Evolutionary conservation across 1,140 invertebrate species (phyloP).

Genomic region (Anastrepha obliqua): DNA sequence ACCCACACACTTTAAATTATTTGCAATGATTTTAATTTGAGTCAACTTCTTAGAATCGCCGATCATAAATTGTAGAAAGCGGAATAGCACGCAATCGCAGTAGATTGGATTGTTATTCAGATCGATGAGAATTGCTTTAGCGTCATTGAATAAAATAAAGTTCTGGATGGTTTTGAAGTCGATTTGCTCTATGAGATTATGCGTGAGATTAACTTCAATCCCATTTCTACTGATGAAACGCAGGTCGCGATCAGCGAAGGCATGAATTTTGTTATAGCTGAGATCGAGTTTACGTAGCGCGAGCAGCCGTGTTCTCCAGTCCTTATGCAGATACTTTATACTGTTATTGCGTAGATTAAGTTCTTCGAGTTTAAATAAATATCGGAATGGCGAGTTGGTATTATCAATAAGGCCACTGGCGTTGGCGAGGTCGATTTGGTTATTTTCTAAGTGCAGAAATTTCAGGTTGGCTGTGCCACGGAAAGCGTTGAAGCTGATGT

Average conservation of each 20-base stretch:
- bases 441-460: conserved; percentile 65
- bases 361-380: conserved; percentile 75
- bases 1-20: conserved; percentile 73
- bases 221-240: conserved; percentile 62
- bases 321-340: conserved; percentile 77
- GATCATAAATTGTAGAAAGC: conserved; percentile 76
- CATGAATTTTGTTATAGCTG: conserved; percentile 76
- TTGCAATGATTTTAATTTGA: conserved; percentile 70
- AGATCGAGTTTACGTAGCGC: conserved; percentile 78
- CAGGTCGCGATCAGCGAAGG: conserved; percentile 70
- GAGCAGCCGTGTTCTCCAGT: conserved; percentile 76
- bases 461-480: conserved; percentile 49
- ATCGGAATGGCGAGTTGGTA: conserved; percentile 75
- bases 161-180: conserved; percentile 65
- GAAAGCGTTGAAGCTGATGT: conserved; percentile 59
- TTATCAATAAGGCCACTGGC: neutral
- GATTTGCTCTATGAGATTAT: conserved; percentile 77
- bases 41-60: conserved; percentile 56
- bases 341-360: conserved; percentile 80
- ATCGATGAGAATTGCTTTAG: conserved; percentile 67
- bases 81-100: conserved; percentile 80
- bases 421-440: conserved; percentile 58
- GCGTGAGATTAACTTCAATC: conserved; percentile 74
- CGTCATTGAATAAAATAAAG: conserved; percentile 31
- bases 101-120: conserved; percentile 79